Evolutionary conservation across 2,888 invertebrate species (phyloP).

Genomic region (Gastracanthus pulcherrimus): DNA sequence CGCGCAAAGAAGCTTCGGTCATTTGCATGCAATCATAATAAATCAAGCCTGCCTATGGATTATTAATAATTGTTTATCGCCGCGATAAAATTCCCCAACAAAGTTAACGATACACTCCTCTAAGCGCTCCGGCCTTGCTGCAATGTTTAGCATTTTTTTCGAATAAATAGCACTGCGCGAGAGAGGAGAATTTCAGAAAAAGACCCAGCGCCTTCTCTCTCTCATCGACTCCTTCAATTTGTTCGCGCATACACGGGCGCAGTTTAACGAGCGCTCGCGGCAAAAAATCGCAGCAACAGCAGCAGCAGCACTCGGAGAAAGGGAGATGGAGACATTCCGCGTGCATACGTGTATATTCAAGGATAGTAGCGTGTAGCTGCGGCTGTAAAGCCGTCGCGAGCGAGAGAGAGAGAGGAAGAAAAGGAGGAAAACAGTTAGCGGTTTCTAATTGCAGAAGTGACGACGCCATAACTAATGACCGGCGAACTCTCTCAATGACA

Average conservation of each 20-base stretch:
- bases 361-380: not conserved
- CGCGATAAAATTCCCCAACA: conserved; percentile 12
- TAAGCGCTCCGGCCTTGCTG: not conserved
- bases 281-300: conserved; percentile 6
- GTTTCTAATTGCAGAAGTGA: conserved; percentile 76
- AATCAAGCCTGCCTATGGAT: conserved; percentile 24
- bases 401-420: too few relatives aligned
- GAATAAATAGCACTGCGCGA: not conserved
- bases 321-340: conserved; percentile 35
- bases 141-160: not conserved
- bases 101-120: not conserved
- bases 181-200: not conserved
- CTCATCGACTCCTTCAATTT: conserved; percentile 46
- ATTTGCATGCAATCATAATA: conserved; percentile 48
- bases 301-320: not conserved
- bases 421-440: conserved; percentile 61
- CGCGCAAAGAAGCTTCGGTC: not conserved
- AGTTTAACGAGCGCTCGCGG: conserved; percentile 58
- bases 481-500: conserved; percentile 24
- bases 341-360: too few relatives aligned
- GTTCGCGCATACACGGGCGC: conserved; percentile 47
- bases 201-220: not conserved
- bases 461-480: conserved; percentile 76
- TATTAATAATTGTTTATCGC: conserved; percentile 47
- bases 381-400: conserved; percentile 36